Evolutionary conservation across 1,140 invertebrate genomes (phyloP), one percentile per base, ranked within the genome.

Genomic region (Pachyrhynchus sulphureomaculatus): DNA sequence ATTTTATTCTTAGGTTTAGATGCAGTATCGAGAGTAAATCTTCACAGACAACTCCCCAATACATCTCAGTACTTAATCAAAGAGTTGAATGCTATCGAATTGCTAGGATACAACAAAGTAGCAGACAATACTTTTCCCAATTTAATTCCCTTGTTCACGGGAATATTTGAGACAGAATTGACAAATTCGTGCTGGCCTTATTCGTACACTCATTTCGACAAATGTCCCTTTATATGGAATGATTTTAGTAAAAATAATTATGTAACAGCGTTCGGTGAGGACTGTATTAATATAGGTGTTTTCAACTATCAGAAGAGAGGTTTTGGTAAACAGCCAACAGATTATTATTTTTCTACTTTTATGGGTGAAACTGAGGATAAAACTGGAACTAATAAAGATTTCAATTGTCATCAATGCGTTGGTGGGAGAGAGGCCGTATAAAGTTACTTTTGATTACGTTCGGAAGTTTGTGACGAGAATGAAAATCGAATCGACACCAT

Each of bases 101-200:
- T 93, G 63, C 70, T 85, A 42, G 91, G 91, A 12, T 93, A 89
- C 72, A 92, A 89, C 65, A 93, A 92, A 80, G 83, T 92, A 3
- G 91, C 82, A 0, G 89, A 91, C 68, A 92, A 93, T 69, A 92
- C 91, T 0, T 93, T 88, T 71, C 90, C 89, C 0, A 94, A 95
- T 74, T 66, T 93, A 23, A 81, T 91, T 0, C 84, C 90, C 0
- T 76, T 90, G 6, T 72, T 93, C 0, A 85, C 84, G n/a, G 91
- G 91, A 0, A 68, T 86, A n/a, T 82, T 75, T 29, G 81, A 81
- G 13, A 73, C 76, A 1, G 88, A 88, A 64, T 65, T 92, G 23
- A 79, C 79, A 48, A 74, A 76, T n/a, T 75, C 73, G 0, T 91
- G 88, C 64, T 83, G 84, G 77, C 80, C 80, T 0, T 69, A 66